These are phyloP conservation scores for Pectinophora gossypiella DNA, from an alignment of 1,140 invertebrate genomes.

Conservation along the genomic window DNA sequence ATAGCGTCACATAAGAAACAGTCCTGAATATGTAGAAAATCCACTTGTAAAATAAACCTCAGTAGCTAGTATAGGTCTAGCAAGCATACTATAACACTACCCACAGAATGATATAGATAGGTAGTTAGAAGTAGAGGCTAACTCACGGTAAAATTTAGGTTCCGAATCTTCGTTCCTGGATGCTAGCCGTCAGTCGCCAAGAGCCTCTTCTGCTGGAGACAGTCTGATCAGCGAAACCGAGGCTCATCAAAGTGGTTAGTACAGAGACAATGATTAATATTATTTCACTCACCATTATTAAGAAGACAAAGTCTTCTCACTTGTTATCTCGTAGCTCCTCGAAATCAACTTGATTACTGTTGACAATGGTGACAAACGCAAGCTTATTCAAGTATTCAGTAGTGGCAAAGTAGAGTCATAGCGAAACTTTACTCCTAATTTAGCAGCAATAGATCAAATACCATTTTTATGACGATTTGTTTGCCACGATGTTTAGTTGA, in stretches of 20 bases:
- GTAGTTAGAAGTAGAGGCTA: conserved; percentile 23
- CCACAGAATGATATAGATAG: no score
- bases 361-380: conserved; percentile 12
- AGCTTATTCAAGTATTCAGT: conserved; percentile 52
- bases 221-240: conserved; percentile 67
- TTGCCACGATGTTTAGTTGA: conserved; percentile 63
- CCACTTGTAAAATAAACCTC: no score
- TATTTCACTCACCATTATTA: not conserved
- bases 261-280: not conserved
- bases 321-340: not conserved
- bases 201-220: conserved; percentile 64
- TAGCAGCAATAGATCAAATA: conserved; percentile 29
- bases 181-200: conserved; percentile 58
- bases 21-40: no score
- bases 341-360: not conserved
- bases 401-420: conserved; percentile 73
- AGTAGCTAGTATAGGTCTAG: no score
- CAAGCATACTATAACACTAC: no score
- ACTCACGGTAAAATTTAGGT: conserved; percentile 37
- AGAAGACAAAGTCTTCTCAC: not conserved
- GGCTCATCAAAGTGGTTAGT: conserved; percentile 69
- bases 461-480: conserved; percentile 46
- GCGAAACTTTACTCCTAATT: conserved; percentile 72
- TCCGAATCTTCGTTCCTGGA: conserved; percentile 65
- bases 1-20: no score